Percentiles rank a stretch among this genome's conserved stretches.
Evolutionary conservation across 1,140 invertebrate genomes (phyloP).

Genomic region (Papilio xuthus): DNA sequence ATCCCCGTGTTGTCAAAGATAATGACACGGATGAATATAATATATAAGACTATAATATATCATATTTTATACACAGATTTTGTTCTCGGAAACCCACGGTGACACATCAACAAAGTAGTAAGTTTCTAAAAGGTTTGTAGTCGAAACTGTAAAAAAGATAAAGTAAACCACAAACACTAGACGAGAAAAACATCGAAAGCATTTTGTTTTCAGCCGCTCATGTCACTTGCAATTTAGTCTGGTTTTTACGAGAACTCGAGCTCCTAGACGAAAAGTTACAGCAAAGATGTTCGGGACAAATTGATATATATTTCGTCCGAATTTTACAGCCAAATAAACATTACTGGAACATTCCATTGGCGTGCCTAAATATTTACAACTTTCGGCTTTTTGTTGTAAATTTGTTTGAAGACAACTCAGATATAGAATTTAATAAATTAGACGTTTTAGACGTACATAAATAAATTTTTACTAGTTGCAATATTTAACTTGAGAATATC

Average conservation of each 20-base stretch:
- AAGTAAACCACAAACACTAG: constrained; percentile 29
- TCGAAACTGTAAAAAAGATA: constrained; percentile 32
- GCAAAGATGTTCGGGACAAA: constrained; percentile 4
- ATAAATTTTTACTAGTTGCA: no score
- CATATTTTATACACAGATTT: no score
- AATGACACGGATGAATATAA: no score
- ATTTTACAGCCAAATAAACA: background rate
- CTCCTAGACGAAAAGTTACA: constrained; percentile 11
- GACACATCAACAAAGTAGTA: background rate
- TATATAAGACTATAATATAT: no score
- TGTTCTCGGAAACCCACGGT: no score
- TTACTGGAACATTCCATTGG: constrained; percentile 5
- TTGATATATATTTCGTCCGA: constrained; percentile 5
- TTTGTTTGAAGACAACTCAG: constrained; percentile 1
- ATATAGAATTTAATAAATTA: background rate
- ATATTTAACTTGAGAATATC: no score
- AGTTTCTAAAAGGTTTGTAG: background rate
- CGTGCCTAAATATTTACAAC: constrained; percentile 12
- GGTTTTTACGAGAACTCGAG: constrained; percentile 41
- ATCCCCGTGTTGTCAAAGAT: no score
- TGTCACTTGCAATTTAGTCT: constrained; percentile 49
- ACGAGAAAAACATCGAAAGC: constrained; percentile 39
- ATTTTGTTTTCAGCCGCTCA: constrained; percentile 46
- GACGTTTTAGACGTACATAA: no score
- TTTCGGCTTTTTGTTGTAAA: constrained; percentile 8